Conservation (phyloP, 2,113 vertebrate genomes). For the Spermophilus dauricus region DNA sequence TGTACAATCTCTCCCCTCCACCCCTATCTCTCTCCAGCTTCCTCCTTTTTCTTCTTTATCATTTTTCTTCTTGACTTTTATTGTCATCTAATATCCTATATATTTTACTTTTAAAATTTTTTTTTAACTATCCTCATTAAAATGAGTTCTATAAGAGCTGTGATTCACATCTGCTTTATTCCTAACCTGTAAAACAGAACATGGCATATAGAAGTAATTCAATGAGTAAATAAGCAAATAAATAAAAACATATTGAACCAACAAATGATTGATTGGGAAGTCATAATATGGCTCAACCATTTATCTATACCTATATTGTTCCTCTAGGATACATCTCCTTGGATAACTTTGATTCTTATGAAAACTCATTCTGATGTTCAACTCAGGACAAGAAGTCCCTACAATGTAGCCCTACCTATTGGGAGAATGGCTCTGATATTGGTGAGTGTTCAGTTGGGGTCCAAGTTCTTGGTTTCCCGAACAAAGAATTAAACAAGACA, state of each 20-base stretch:
- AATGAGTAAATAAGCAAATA: background rate
- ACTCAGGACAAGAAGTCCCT: background rate
- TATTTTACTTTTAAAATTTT: background rate
- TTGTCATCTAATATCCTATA: background rate
- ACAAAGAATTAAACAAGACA: no score
- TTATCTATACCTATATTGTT: background rate
- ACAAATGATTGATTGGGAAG: background rate
- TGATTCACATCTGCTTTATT: conserved; percentile 21
- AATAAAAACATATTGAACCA: background rate
- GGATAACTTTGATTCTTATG: background rate
- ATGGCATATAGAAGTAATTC: background rate
- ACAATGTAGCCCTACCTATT: background rate
- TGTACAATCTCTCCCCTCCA: background rate
- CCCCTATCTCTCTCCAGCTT: background rate
- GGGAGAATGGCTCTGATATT: background rate
- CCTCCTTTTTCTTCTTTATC: background rate
- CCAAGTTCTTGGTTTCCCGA: no score
- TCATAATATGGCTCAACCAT: background rate
- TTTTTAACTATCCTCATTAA: background rate
- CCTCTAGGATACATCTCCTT: background rate
- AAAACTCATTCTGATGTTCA: conserved; percentile 23
- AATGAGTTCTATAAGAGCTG: background rate
- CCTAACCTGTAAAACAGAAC: background rate
- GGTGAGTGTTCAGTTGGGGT: no score
- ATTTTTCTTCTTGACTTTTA: background rate